Evolutionary conservation across 1,140 invertebrate genomes (phyloP), one percentile per base, ranked within the genome.

Genomic region (Temnothorax longispinosus): DNA sequence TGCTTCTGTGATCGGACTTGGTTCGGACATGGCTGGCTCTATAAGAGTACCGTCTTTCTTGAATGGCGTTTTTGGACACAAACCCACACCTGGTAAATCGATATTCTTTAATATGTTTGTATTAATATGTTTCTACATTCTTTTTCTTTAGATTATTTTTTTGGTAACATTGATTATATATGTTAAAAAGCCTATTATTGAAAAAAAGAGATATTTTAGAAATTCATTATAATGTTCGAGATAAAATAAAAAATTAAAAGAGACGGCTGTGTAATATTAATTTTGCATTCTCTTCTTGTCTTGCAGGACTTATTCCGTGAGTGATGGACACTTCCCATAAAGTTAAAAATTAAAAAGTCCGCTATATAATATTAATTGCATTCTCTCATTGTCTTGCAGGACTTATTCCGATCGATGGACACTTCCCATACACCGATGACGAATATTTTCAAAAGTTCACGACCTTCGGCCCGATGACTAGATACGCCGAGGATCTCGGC

Each of bases 21-120:
- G 98, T 10, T 98, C 98, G 0, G 98, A 99, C 94, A 97, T 99
- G 80, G 97, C 97, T 13, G 97, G 98, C 11, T 99, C 98, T 15
- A 98, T 99, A 86, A 96, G 98, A 41, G 95, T 99, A 89, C 98
- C 98, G 1, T 96, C 97, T 11, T 96, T 97, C 54, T 98, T 98
- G 92, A 98, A 97, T 94, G 98, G 98, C 27, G 95, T 99, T 44
- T 99, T 98, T 93, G 98, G 98, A 38, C 98, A 98, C 93, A 99
- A 98, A 92, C 97, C 98, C 21, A 97, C 98, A 1, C 96, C 96
- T 88, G 97, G 97, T 97, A 91, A 93, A 88, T 50, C 76, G 11
- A 50, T 13, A 3, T 41, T 71, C 32, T 44, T 44, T 54, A 62
- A 47, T 27, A 11, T 15, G 13, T 58, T 21, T 3, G 13, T 75